These are phyloP conservation scores for Amblyjoppa fuscipennis DNA, from an alignment of 2,888 invertebrate species.

Conservation along the genomic window DNA sequence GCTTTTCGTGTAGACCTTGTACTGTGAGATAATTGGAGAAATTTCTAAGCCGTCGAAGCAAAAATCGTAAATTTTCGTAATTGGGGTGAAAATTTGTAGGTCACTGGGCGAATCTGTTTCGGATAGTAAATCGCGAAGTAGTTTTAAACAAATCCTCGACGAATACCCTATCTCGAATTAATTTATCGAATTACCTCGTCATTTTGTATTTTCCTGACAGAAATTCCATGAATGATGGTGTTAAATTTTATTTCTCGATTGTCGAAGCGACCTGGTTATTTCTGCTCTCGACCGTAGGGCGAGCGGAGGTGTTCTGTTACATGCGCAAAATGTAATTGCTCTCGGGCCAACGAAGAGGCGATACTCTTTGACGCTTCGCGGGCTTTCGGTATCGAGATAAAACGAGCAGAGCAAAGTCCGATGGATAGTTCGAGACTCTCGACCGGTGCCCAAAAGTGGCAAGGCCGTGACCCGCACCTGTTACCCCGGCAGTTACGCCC, in stretches of 20 bases:
- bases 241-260: neutral
- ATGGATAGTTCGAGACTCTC: neutral
- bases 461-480: neutral
- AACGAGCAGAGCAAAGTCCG: neutral
- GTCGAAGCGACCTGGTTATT: neutral
- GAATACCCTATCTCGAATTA: too few relatives aligned
- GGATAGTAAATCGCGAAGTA: too few relatives aligned
- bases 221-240: neutral
- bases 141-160: too few relatives aligned
- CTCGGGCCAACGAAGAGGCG: slow-evolving; percentile 17
- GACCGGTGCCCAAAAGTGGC: neutral
- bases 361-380: neutral
- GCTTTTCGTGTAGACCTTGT: neutral
- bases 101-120: too few relatives aligned
- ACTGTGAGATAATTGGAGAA: neutral
- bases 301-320: slow-evolving; percentile 29
- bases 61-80: neutral
- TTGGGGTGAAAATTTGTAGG: too few relatives aligned
- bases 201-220: too few relatives aligned
- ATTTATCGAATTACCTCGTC: too few relatives aligned
- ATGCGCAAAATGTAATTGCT: slow-evolving; percentile 48
- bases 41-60: neutral
- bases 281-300: neutral
- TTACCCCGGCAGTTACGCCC: neutral
- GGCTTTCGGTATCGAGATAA: slow-evolving; percentile 26